Evolutionary conservation across 2,113 vertebrate species (phyloP), one percentile per base, ranked within the genome.

Genomic region (Nibea coibor): DNA sequence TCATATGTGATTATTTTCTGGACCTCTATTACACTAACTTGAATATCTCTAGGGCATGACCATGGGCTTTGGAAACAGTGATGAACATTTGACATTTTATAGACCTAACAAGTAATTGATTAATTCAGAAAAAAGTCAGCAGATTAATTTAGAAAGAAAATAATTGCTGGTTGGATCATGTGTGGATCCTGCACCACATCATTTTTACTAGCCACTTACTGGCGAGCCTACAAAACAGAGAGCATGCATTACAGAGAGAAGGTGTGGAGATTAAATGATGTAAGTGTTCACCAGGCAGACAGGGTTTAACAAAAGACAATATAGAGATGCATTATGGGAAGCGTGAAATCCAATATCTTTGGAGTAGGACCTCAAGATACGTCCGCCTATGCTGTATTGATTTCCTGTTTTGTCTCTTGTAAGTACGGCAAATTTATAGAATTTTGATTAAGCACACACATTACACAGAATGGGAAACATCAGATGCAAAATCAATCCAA

Each of bases 191-290:
- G 45, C 24, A 62, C 14, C 26, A 50, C 35, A 64, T 4, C 28
- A 47, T 6, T 66, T 72, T 69, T 14, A 84, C 58, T 26, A 3
- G 14, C 47, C 16, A 35, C 45, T n/a, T n/a, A n/a, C n/a, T 42
- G 50, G 14, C 43, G 0, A 57, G 45, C 12, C n/a, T 66, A 47
- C 15, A 42, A 20, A 16, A 14, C 56, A 48, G 14, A 51, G 5
- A 51, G 4, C 11, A 45, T 43, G 20, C 9, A 11, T 58, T 17
- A 62, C 12, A 68, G 48, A 39, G 22, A 22, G 24, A 35, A 11
- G 35, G 24, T 19, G 14, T n/a, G 28, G 16, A 39, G 14, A 28
- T 3, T 35, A 9, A 56, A 39, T 26, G 26, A 53, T 35, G 22
- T 57, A 42, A 48, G 26, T 54, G 64, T 75, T 71, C 12, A 51